These are phyloP conservation scores for Danaus plexippus DNA, from an alignment of 1,140 invertebrate genomes.

Conservation along the genomic window DNA sequence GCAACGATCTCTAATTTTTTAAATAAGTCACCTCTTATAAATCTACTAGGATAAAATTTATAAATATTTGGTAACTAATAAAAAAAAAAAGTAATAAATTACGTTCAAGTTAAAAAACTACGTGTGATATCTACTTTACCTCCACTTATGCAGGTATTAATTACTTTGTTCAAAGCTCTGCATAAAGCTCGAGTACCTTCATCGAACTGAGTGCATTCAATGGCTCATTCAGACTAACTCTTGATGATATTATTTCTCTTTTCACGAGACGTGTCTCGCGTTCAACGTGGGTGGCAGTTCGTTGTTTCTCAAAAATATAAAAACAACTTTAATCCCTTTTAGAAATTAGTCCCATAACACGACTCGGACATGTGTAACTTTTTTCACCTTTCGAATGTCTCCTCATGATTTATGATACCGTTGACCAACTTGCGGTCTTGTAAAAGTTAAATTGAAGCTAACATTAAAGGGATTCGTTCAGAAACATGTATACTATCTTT, in stretches of 20 bases:
- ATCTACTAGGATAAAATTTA: too few species aligned
- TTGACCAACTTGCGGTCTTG: conserved; percentile 52
- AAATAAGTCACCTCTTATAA: too few species aligned
- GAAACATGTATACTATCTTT: conserved; percentile 13
- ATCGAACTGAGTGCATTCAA: conserved; percentile 22
- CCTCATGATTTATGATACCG: conserved; percentile 58
- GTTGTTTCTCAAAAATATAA: conserved; percentile 49
- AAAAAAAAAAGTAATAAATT: too few species aligned
- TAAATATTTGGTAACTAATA: too few species aligned
- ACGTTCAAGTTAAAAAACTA: too few species aligned
- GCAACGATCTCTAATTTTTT: too few species aligned
- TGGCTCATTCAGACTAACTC: conserved; percentile 33
- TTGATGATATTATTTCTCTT: conserved; percentile 33
- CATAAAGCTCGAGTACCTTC: conserved; percentile 12
- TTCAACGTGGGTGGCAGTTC: conserved; percentile 63
- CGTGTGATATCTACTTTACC: too few species aligned
- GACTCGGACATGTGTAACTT: conserved; percentile 65
- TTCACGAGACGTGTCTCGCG: conserved; percentile 29
- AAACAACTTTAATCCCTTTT: conserved; percentile 56
- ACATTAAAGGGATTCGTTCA: conserved; percentile 3
- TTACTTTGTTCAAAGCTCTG: conserved; percentile 8
- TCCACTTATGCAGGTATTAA: neutral
- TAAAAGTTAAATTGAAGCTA: conserved; percentile 36
- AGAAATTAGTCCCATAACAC: conserved; percentile 69
- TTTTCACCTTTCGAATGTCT: conserved; percentile 63